A percentile compares a stretch with the other conserved stretches of the same genome.
Conservation (phyloP, 1,140 invertebrate genomes). For the Drosophila orena region DNA sequence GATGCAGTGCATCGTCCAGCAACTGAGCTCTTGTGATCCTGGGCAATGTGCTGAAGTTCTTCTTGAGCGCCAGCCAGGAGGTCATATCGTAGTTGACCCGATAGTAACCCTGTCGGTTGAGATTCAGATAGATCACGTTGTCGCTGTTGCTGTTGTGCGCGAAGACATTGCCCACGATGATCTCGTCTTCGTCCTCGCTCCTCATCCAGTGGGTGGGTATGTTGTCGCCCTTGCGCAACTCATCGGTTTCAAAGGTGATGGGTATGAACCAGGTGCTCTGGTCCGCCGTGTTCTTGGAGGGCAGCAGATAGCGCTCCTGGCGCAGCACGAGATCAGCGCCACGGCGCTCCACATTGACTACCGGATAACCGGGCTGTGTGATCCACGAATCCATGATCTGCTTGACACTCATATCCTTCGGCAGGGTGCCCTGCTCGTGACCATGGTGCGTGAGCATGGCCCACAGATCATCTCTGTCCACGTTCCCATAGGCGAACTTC, state of each 20-base stretch:
- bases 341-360: conserved; percentile 87
- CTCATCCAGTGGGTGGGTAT: conserved; percentile 77
- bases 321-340: conserved; percentile 59
- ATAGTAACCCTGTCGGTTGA: conserved; percentile 87
- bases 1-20: conserved; percentile 92
- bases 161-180: conserved; percentile 65
- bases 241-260: conserved; percentile 86
- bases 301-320: conserved; percentile 76
- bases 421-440: conserved; percentile 84
- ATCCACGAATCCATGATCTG: conserved; percentile 94
- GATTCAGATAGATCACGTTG: conserved; percentile 74
- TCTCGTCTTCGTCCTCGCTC: conserved; percentile 56
- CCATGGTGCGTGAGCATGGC: conserved; percentile 87
- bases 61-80: conserved; percentile 89
- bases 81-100: conserved; percentile 90
- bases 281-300: conserved; percentile 49
- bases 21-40: conserved; percentile 91
- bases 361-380: conserved; percentile 92
- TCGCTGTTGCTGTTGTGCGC: conserved; percentile 39
- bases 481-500: conserved; percentile 87
- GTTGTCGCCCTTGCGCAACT: conserved; percentile 59
- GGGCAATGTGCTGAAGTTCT: conserved; percentile 85
- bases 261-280: conserved; percentile 86
- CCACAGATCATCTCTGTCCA: conserved; percentile 91
- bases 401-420: conserved; percentile 86